Base-by-base conservation (phyloP, 2,113 vertebrate genomes). In the Tychaedon coryphoeus region DNA sequence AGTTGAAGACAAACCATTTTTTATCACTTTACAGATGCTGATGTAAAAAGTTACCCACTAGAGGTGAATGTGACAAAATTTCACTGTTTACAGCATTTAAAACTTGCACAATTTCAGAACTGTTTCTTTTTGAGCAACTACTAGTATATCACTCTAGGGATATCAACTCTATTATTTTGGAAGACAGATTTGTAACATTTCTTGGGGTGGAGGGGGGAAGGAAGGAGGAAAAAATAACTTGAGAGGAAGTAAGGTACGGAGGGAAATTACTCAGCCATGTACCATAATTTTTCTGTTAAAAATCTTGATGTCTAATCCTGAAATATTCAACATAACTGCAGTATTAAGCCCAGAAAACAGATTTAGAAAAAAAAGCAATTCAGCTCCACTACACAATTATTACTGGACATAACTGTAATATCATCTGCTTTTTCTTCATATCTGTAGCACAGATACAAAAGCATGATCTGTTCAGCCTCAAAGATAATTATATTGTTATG, bases 121-220 rank as follows among this genome's bases (percentile, higher is more conserved):
- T 12, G 5, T 10, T 73, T 72, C 4, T 64, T 48, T 86, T 56
- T 80, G 11, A 80, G 36, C 45, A 79, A 4, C 12, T 64, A 60
- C 19, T 69, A 6, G 22, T 58, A 28, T 54, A 64, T 45, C 14
- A 84, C 11, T 56, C 22, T 19, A 53, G 14, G 11, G 31, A 78
- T 50, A 19, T 71, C 5, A 2, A 38, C 28, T 42, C 34, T 4
- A 31, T 50, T 64, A 33, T 67, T 89, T 48, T 33, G 25, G 42
- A 90, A 86, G 29, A 43, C 5, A 33, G 26, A 60, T 64, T 43
- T 69, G 31, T 19, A 57, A 14, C 14, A 8, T 36, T 67, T 42
- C 12, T 20, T 51, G 38, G 2, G 19, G 7, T 65, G 66, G 13
- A 19, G 5, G 3, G 3, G 1, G 5, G 5, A 9, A 51, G 22